Evolutionary conservation across 2,797 vertebrate species (phyloP).

Genomic region (Nannoperca australis): DNA sequence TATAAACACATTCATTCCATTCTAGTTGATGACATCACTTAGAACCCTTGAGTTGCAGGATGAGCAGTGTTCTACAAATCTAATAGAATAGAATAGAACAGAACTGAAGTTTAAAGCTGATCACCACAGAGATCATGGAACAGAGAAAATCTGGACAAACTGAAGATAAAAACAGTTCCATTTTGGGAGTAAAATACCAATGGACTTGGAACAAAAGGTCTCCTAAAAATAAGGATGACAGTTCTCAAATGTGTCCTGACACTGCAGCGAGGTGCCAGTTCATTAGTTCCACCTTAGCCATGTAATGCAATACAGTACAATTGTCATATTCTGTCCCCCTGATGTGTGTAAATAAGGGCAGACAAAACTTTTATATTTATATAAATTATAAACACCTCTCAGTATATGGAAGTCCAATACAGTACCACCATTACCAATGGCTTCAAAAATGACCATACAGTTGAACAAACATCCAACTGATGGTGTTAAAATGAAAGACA

Average conservation of each 20-base stretch:
- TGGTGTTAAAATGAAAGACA: neutral
- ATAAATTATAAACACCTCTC: conserved; percentile 4
- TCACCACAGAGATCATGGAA: neutral
- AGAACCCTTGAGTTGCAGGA: neutral
- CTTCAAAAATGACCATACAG: neutral
- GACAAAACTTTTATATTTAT: neutral
- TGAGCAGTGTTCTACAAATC: neutral
- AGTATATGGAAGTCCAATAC: neutral
- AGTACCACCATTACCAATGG: neutral
- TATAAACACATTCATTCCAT: conserved; percentile 60
- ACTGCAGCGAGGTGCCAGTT: neutral
- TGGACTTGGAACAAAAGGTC: conserved; percentile 11
- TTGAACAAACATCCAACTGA: neutral
- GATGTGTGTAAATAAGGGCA: neutral
- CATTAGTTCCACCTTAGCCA: conserved; percentile 28
- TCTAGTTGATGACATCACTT: conserved; percentile 63
- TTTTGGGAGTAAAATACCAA: conserved; percentile 15
- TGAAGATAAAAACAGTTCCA: conserved; percentile 2
- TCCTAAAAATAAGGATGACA: conserved; percentile 16
- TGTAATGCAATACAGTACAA: conserved; percentile 1
- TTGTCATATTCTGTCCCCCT: conserved; percentile 4
- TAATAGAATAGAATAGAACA: conserved; percentile 9
- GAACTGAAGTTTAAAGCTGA: neutral
- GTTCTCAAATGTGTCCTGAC: conserved; percentile 11
- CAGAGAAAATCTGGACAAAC: conserved; percentile 8